These are phyloP conservation scores for Pipistrellus kuhlii DNA, from an alignment of 2,797 vertebrate species.

Conservation along the genomic window DNA sequence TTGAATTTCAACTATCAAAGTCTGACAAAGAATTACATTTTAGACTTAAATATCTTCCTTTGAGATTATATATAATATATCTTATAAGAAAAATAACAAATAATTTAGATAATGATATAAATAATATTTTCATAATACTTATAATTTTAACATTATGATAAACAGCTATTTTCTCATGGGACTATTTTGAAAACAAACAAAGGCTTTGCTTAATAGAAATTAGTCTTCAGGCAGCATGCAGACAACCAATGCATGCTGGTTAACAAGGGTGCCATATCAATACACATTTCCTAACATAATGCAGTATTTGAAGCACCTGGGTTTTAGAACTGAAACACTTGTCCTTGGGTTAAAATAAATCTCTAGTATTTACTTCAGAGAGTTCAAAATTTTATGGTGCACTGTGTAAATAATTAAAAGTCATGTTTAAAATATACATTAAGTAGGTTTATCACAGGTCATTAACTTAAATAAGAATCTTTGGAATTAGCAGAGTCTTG, in stretches of 20 bases:
- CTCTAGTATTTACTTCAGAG: not conserved
- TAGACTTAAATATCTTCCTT: not conserved
- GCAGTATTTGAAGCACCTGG: not conserved
- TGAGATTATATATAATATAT: not conserved
- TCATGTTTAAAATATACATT: not conserved
- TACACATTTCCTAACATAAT: not conserved
- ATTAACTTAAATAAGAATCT: not conserved
- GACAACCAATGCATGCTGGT: not conserved
- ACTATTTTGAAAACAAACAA: not conserved
- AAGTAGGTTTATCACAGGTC: not conserved
- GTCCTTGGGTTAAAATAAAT: not conserved
- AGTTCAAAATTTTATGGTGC: not conserved
- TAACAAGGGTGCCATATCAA: not conserved
- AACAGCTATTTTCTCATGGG: not conserved
- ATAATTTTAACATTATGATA: not conserved
- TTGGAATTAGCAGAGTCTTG: not conserved
- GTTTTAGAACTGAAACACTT: not conserved
- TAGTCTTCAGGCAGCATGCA: not conserved
- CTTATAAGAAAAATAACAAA: not conserved
- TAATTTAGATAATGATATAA: not conserved
- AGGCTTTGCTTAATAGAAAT: not conserved
- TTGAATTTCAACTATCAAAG: constrained; percentile 35
- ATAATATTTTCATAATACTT: not conserved
- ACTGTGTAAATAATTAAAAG: not conserved
- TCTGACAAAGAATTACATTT: not conserved